Percentiles rank a stretch among this genome's conserved stretches.
These are phyloP conservation scores for Onthophagus sagittarius DNA, from an alignment of 2,888 invertebrate genomes.

Conservation along the genomic window DNA sequence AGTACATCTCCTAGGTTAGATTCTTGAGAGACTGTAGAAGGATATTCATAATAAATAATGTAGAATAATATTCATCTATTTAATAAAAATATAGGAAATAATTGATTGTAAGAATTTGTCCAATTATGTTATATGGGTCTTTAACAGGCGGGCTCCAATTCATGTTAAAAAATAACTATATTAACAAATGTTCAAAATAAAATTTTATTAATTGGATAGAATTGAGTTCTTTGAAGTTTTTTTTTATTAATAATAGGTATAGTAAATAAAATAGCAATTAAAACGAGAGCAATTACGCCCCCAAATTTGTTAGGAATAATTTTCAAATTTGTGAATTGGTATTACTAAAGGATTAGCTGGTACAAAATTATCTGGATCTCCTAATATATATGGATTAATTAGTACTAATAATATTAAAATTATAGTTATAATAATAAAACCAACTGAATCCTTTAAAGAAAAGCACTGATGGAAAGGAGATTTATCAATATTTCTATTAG, in stretches of 20 bases:
- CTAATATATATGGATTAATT: conserved; percentile 57
- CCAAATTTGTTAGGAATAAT: conserved; percentile 78
- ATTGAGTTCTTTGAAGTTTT: conserved; percentile 58
- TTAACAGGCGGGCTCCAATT: conserved; percentile 69
- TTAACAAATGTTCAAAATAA: conserved; percentile 57
- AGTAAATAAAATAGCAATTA: conserved; percentile 61
- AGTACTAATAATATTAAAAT: conserved; percentile 54
- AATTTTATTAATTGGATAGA: conserved; percentile 60
- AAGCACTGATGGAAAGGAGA: conserved; percentile 65
- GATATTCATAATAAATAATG: too few species aligned
- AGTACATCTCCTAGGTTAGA: too few species aligned
- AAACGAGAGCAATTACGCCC: conserved; percentile 62
- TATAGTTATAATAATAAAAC: conserved; percentile 56
- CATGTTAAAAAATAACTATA: conserved; percentile 64
- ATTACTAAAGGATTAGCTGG: conserved; percentile 66
- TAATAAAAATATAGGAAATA: conserved; percentile 59
- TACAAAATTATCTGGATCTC: conserved; percentile 72
- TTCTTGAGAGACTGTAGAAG: too few species aligned
- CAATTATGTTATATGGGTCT: conserved; percentile 59
- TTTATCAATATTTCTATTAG: conserved; percentile 64
- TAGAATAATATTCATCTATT: conserved; percentile 53
- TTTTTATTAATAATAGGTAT: conserved; percentile 56
- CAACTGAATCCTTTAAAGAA: conserved; percentile 56
- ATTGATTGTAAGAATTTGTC: conserved; percentile 58
- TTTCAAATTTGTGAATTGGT: conserved; percentile 71